Base-by-base conservation (phyloP, 2,888 invertebrate genomes). In the Agonopterix heracliana region DNA sequence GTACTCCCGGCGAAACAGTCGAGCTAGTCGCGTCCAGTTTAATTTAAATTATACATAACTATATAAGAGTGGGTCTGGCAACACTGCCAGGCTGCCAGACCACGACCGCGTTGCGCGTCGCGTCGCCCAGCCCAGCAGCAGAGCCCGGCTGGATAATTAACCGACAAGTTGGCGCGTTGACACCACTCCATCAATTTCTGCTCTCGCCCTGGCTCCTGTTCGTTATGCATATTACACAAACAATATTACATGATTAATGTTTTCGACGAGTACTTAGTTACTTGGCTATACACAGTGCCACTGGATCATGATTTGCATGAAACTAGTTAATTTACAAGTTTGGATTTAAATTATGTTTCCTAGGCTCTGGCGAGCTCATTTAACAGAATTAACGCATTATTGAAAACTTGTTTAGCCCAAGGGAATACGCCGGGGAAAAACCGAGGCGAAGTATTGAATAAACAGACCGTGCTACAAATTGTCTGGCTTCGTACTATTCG, bases 211-310 rank as follows among this genome's bases (percentile, higher is more conserved):
- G 54, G 58, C 62, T 58, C 60, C 59, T 56, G 53, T 71, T 70
- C 73, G 74, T 76, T 77, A 74, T 74, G 70, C 77, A 74, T 75
- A 74, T 75, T 76, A 74, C 69, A 74, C 74, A 80, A 81, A 83
- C 84, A 83, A 81, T 84, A 81, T 84, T 74, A 76, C 66, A 66
- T 85, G 84, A 86, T 86, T 85, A 84, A 86, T 86, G 81, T 71
- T 72, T 75, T 71, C 73, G 68, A 62, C 60, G 63, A 69, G 68
- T 76, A 74, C 79, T 80, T 74, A 74, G 11, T 36, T 12, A 40
- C 48, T 38, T 26, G 26, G 26, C 5, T 26, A 26, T 48, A 45
- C 40, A 74, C 71, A 72, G 67, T 68, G 74, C 61, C 67, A 70
- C 68, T 71, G 68, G 64, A 78, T 71, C 78, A 68, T 86, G 84